Conservation (phyloP, 2,888 invertebrate species). For the Bruchidius siliquastri region DNA sequence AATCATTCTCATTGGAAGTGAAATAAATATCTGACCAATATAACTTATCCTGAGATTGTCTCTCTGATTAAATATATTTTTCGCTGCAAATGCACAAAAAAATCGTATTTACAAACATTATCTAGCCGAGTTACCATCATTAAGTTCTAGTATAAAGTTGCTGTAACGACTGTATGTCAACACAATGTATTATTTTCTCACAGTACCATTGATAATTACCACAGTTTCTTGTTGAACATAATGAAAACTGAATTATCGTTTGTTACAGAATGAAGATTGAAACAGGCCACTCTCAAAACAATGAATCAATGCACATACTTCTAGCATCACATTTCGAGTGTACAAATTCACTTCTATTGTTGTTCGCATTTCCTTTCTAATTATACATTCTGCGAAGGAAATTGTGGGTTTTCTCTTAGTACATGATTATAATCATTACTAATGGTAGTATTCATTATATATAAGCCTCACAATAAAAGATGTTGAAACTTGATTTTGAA, state of each 20-base stretch:
- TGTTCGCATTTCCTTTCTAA: not conserved
- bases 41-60: no score
- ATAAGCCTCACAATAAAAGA: no score
- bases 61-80: no score
- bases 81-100: not conserved
- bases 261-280: not conserved
- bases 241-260: not conserved
- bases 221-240: not conserved
- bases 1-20: no score
- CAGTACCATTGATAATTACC: not conserved
- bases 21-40: no score
- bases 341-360: not conserved
- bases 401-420: not conserved
- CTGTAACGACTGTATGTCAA: not conserved
- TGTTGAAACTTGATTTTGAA: no score
- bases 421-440: not conserved
- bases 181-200: not conserved
- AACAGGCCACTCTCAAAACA: not conserved
- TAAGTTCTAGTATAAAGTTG: not conserved
- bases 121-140: not conserved
- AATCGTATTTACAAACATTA: not conserved
- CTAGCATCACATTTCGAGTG: not conserved
- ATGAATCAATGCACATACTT: not conserved
- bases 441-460: no score
- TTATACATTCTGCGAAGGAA: not conserved